A percentile compares a stretch with the other conserved stretches of the same genome.
phyloP scores from a whole-genome alignment of 2,888 invertebrate genomes.

The Ophion costatus region DNA sequence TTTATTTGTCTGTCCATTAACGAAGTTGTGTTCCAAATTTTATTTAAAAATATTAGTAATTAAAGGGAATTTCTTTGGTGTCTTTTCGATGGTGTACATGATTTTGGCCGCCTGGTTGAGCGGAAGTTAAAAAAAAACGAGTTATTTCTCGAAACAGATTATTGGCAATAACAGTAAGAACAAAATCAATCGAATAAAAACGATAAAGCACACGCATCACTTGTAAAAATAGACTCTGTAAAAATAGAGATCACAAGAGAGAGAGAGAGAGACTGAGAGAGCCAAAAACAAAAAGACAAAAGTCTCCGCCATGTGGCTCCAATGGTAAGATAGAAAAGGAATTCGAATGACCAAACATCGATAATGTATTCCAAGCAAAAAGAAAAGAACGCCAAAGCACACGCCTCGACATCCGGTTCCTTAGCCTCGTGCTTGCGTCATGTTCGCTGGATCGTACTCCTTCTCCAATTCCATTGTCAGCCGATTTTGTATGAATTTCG shows the following conservation, averaged over 20 bases:
- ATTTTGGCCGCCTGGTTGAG: too few relatives aligned
- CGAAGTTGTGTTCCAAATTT: too few relatives aligned
- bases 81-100: too few relatives aligned
- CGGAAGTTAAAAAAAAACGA: too few relatives aligned
- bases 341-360: conserved; percentile 1
- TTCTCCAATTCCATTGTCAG: not conserved
- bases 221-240: too few relatives aligned
- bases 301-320: not conserved
- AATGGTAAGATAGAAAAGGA: not conserved
- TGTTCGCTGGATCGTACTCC: not conserved
- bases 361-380: not conserved
- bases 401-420: not conserved
- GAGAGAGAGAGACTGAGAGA: not conserved
- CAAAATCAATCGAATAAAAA: not conserved
- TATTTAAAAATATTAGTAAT: too few relatives aligned
- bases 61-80: too few relatives aligned
- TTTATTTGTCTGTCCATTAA: too few relatives aligned
- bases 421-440: not conserved
- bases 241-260: not conserved
- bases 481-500: not conserved
- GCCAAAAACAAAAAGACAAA: not conserved
- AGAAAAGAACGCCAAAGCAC: not conserved
- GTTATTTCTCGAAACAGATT: too few relatives aligned
- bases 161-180: not conserved
- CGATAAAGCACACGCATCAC: not conserved